Conservation (phyloP, 92 coral and sea anemone genomes). For the Epizoanthus rinbou region DNA sequence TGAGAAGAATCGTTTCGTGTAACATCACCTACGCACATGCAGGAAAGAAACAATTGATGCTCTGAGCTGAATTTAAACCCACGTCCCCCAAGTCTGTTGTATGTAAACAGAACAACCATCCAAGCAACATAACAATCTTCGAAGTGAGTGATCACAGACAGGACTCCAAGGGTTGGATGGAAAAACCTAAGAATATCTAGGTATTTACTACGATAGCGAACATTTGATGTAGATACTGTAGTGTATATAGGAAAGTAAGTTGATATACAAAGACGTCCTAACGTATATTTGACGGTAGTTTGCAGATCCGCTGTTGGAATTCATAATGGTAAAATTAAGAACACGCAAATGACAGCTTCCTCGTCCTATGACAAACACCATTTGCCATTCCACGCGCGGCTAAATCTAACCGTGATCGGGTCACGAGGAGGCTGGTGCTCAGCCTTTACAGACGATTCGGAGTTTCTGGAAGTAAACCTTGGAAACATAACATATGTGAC, state of each 20-base stretch:
- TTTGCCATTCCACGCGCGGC: constrained; percentile 91
- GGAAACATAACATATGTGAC: constrained; percentile 57
- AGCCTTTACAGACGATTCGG: constrained; percentile 89
- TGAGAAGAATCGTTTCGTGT: too few species aligned
- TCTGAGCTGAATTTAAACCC: too few species aligned
- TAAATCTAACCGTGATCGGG: constrained; percentile 79
- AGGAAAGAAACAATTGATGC: too few species aligned
- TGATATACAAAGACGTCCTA: neutral
- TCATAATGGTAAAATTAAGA: constrained; percentile 69
- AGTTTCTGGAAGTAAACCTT: constrained; percentile 82
- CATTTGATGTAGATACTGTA: neutral
- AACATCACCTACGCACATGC: too few species aligned
- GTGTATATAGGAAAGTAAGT: constrained; percentile 2
- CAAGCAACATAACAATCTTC: too few species aligned
- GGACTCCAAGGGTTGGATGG: too few species aligned
- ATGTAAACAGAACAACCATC: too few species aligned
- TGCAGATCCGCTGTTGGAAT: constrained; percentile 79
- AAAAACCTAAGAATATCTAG: too few species aligned
- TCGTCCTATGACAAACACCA: constrained; percentile 93
- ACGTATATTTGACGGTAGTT: constrained; percentile 20
- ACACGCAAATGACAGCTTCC: constrained; percentile 91
- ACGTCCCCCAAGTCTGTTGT: too few species aligned
- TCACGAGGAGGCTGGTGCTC: constrained; percentile 99
- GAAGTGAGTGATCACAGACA: too few species aligned
- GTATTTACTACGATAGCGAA: too few species aligned